Evolutionary conservation across 2,888 invertebrate species (phyloP), one percentile per base, ranked within the genome.

Genomic region (Dicycla oo): DNA sequence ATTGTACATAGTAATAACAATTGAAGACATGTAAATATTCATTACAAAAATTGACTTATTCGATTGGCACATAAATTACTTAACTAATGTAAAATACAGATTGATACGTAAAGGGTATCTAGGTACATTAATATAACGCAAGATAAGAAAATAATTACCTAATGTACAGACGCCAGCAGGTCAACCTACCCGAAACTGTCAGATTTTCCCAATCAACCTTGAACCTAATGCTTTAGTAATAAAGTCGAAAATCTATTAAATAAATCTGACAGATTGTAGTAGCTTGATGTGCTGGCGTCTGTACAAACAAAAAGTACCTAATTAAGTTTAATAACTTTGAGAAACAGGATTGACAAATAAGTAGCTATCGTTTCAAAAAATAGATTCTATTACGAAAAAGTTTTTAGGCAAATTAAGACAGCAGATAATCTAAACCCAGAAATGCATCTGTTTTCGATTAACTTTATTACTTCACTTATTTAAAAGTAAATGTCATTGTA

Each of bases 61-160:
- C 72, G 79, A 84, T 89, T 91, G 91, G 91, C 91, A 91, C 90
- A 90, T 88, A 84, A 80, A 83, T 87, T 86, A 86, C 73, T 81
- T 75, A 73, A 64, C 71, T 79, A 82, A 71, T 57, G 61, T 62
- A 74, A 80, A 74, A 53, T 64, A 74, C 47, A 58, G 6, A 72
- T 47, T 53, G 45, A 26, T 47, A 20, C 20, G 30, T 56, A 40
- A 47, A n/a, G n/a, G 20, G 23, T n/a, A n/a, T n/a, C n/a, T n/a
- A n/a, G n/a, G n/a, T 47, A 38, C 38, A 38, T 38, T 38, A 34
- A 30, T 34, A 56, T 75, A 54, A 40, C 47, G 68, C 49, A 75
- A 56, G 47, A 67, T 18, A 64, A 3, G 13, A 38, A 26, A 26
- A 40, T 20, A 40, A 38, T 58, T 20, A 64, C n/a, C n/a, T n/a